Evolutionary conservation across 2,113 vertebrate species (phyloP).

Genomic region (Varanus komodoensis): DNA sequence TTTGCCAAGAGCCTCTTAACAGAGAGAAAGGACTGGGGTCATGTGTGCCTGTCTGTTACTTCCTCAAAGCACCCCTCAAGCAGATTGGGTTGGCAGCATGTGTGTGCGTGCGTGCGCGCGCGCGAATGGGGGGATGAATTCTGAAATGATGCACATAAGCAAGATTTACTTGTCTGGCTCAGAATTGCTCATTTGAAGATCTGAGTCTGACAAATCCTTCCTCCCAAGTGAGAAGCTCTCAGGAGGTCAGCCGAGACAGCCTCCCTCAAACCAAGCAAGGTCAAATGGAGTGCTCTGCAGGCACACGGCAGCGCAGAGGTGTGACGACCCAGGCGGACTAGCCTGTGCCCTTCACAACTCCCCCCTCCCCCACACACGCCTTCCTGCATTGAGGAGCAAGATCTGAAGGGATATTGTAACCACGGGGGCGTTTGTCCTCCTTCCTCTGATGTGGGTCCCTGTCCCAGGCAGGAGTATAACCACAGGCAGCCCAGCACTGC

Average conservation of each 20-base stretch:
- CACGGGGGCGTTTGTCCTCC: too few relatives aligned
- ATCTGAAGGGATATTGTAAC: background rate
- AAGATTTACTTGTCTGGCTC: background rate
- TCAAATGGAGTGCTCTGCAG: background rate
- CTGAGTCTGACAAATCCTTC: background rate
- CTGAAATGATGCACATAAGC: background rate
- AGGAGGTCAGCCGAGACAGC: background rate
- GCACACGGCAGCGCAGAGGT: background rate
- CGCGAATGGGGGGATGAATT: background rate
- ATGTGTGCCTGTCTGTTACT: background rate
- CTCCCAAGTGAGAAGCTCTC: background rate
- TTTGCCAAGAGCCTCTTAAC: background rate
- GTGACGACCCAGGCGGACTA: background rate
- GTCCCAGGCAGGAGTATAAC: too few relatives aligned
- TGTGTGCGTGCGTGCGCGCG: too few relatives aligned
- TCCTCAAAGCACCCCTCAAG: background rate
- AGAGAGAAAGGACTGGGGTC: background rate
- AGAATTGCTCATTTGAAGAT: background rate
- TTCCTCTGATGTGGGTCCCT: too few relatives aligned
- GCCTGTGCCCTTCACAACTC: background rate
- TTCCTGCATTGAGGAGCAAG: background rate
- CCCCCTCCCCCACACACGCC: background rate
- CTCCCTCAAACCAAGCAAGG: background rate
- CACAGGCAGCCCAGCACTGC: background rate
- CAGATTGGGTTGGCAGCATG: background rate